Evolutionary conservation across 2,113 vertebrate species (phyloP).

Genomic region (Notarius lentiginosus): DNA sequence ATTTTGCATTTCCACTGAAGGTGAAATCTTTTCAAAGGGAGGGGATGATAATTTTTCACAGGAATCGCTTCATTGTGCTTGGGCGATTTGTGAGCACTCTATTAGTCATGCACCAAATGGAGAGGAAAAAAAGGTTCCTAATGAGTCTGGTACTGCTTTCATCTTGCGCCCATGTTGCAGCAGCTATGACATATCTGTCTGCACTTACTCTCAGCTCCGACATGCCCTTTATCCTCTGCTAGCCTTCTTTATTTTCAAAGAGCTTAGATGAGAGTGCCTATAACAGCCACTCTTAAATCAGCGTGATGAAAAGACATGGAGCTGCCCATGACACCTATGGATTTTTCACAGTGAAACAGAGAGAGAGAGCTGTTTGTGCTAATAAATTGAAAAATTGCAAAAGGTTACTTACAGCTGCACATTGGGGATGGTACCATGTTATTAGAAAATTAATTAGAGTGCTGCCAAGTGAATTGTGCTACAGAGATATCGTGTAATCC

Average conservation of each 20-base stretch:
- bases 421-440: background rate
- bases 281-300: slow-evolving; percentile 38
- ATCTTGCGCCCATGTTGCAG: slow-evolving; percentile 42
- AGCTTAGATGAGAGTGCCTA: slow-evolving; percentile 30
- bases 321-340: slow-evolving; percentile 13
- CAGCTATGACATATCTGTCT: slow-evolving; percentile 45
- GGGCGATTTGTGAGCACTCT: slow-evolving; percentile 37
- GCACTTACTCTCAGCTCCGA: slow-evolving; percentile 31
- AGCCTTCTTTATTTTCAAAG: slow-evolving; percentile 42
- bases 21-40: slow-evolving; percentile 39
- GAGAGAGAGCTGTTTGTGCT: background rate
- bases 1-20: slow-evolving; percentile 30
- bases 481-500: background rate
- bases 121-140: slow-evolving; percentile 32
- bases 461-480: background rate
- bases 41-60: slow-evolving; percentile 42
- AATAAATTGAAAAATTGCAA: slow-evolving; percentile 21
- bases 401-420: background rate
- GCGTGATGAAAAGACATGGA: slow-evolving; percentile 23
- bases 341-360: slow-evolving; percentile 13
- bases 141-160: slow-evolving; percentile 45
- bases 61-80: slow-evolving; percentile 48
- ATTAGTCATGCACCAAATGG: slow-evolving; percentile 52
- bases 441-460: slow-evolving; percentile 15
- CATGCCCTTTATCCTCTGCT: slow-evolving; percentile 30